These are phyloP conservation scores for Deilephila porcellus DNA, from an alignment of 2,888 invertebrate species.

Conservation along the genomic window DNA sequence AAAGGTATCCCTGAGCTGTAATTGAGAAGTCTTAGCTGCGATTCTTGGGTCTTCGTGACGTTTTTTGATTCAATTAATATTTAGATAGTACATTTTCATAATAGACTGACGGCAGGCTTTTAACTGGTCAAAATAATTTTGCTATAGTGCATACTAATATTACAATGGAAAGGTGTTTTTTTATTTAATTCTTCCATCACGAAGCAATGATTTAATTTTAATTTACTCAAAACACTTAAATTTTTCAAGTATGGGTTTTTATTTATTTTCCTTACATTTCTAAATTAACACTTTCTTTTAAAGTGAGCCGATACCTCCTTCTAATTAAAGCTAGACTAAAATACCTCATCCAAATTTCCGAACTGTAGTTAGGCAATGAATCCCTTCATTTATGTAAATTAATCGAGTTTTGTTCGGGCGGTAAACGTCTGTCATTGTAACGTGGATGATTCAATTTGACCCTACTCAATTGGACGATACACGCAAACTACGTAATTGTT, in stretches of 20 bases:
- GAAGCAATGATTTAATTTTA: too few species aligned
- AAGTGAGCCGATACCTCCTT: too few species aligned
- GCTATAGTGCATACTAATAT: too few species aligned
- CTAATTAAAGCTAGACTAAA: not conserved
- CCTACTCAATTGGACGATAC: slow-evolving; percentile 31
- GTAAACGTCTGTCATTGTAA: slow-evolving; percentile 67
- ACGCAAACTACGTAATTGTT: not conserved
- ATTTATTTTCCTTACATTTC: not conserved
- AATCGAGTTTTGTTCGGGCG: slow-evolving; percentile 65
- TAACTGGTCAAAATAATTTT: too few species aligned
- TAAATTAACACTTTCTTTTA: too few species aligned
- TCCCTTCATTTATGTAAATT: slow-evolving; percentile 68
- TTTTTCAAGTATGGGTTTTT: not conserved
- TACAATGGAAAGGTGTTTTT: too few species aligned
- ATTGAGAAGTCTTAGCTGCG: not conserved
- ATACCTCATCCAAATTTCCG: slow-evolving; percentile 44
- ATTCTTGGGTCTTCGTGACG: too few species aligned
- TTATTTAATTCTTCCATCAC: too few species aligned
- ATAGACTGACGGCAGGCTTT: too few species aligned
- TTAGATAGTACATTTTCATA: too few species aligned
- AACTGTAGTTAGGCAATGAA: slow-evolving; percentile 47
- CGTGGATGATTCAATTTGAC: slow-evolving; percentile 57
- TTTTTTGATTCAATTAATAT: too few species aligned
- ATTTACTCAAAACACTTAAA: too few species aligned
- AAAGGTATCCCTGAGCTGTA: not conserved